Conservation (phyloP, 2,888 invertebrate genomes). For the Oscheius sp. region DNA sequence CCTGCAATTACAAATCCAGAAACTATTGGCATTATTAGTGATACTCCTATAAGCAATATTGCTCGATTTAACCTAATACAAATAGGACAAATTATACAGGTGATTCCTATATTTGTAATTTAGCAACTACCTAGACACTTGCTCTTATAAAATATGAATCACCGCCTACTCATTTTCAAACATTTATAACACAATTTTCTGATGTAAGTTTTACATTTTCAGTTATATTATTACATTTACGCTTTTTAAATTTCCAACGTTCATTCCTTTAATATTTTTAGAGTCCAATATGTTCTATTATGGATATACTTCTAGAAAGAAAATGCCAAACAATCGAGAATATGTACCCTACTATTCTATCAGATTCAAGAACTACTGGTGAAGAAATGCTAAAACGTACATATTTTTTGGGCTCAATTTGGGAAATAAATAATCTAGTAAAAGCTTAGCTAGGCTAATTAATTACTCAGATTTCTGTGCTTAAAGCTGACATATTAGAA, state of each 20-base stretch:
- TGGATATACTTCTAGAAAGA: conserved; percentile 54
- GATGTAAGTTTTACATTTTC: conserved; percentile 31
- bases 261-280: too few species aligned
- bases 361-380: neutral
- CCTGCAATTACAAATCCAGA: conserved; percentile 96
- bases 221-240: too few species aligned
- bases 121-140: conserved; percentile 78
- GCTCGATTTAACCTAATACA: conserved; percentile 81
- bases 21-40: conserved; percentile 84
- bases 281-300: conserved; percentile 43
- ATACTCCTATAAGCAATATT: conserved; percentile 88
- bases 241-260: too few species aligned
- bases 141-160: conserved; percentile 86
- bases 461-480: neutral
- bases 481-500: conserved; percentile 28
- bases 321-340: conserved; percentile 26
- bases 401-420: conserved; percentile 53
- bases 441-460: too few species aligned
- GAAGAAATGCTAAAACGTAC: conserved; percentile 34
- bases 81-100: conserved; percentile 84
- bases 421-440: conserved; percentile 59
- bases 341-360: conserved; percentile 22
- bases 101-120: too few species aligned
- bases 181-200: conserved; percentile 37
- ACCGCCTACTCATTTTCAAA: conserved; percentile 79